Percentiles rank a stretch among this genome's conserved stretches.
phyloP scores from a whole-genome alignment of 2,113 vertebrate species.

The Cavia porcellus region DNA sequence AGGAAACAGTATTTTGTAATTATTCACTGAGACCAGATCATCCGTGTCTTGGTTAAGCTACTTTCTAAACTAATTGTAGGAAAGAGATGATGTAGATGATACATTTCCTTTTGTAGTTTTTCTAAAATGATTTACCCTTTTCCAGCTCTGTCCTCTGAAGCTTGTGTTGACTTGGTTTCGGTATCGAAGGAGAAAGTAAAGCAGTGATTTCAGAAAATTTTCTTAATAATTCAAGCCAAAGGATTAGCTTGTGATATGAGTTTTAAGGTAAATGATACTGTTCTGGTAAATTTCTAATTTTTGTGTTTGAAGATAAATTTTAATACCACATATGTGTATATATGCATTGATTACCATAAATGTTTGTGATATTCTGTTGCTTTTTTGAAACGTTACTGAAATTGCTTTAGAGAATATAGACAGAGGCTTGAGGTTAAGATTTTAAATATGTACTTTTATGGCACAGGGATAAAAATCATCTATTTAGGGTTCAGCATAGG shows the following conservation, averaged over 20 bases:
- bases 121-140: background rate
- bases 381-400: background rate
- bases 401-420: background rate
- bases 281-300: background rate
- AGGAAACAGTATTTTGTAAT: background rate
- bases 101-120: background rate
- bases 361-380: background rate
- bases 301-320: constrained; percentile 13
- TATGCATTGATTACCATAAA: background rate
- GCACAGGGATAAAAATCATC: background rate
- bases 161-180: background rate
- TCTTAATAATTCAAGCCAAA: constrained; percentile 21
- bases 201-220: background rate
- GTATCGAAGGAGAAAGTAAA: background rate
- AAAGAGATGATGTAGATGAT: background rate
- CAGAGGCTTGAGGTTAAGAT: background rate
- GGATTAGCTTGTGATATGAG: background rate
- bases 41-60: background rate
- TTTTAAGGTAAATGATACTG: background rate
- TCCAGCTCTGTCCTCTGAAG: constrained; percentile 51
- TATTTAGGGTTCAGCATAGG: background rate
- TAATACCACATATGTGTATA: no score
- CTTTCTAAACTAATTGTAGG: background rate
- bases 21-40: background rate
- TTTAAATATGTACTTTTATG: background rate